These are phyloP conservation scores for Bugula neritina DNA, from an alignment of 2,888 invertebrate genomes.

Conservation along the genomic window DNA sequence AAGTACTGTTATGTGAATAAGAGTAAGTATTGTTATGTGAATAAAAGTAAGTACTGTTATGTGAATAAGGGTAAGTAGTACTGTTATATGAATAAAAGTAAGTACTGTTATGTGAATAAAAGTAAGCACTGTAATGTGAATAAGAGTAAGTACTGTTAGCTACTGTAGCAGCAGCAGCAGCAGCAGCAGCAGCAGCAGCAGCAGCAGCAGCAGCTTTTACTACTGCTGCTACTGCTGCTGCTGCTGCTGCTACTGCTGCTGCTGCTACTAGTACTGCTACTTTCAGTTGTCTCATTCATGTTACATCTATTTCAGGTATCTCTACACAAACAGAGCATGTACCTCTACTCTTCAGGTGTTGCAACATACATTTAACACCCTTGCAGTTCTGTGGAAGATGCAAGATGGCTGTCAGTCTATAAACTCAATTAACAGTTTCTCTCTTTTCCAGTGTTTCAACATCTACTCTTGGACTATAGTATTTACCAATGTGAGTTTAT, in stretches of 20 bases:
- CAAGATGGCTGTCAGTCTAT: background rate
- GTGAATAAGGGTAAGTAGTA: too few relatives aligned
- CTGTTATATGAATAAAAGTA: too few relatives aligned
- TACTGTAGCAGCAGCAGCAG: conserved; percentile 32
- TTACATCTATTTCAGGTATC: background rate
- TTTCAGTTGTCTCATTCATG: too few relatives aligned
- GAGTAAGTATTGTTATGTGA: too few relatives aligned
- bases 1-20: too few relatives aligned
- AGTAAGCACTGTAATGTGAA: too few relatives aligned
- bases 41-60: too few relatives aligned
- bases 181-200: conserved; percentile 33
- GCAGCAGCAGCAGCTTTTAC: conserved; percentile 35
- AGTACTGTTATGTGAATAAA: too few relatives aligned
- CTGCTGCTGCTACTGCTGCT: conserved; percentile 31
- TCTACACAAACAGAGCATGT: background rate
- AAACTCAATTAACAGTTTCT: background rate
- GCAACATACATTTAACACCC: background rate
- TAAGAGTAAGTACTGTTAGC: too few relatives aligned
- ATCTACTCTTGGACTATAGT: background rate
- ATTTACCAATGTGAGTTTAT: background rate
- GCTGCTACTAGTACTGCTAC: conserved; percentile 33
- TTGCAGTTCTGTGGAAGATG: background rate
- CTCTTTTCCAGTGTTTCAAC: background rate
- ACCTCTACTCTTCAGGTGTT: background rate
- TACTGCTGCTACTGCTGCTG: conserved; percentile 57